phyloP scores from a whole-genome alignment of 2,113 vertebrate genomes.

The Ophiodon elongatus region DNA sequence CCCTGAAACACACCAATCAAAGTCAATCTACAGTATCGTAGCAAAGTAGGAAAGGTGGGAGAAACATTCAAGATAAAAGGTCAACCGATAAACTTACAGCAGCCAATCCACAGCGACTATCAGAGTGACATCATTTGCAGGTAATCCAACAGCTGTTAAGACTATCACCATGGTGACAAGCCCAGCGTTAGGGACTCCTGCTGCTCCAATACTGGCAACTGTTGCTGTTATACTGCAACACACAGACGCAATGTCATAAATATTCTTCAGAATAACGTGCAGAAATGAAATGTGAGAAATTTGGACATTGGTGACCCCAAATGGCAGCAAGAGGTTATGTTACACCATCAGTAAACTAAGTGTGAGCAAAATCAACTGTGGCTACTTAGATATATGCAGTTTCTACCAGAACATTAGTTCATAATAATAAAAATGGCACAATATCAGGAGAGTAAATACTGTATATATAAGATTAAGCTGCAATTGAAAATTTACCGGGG shows the following conservation, averaged over 20 bases:
- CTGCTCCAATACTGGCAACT: constrained; percentile 96
- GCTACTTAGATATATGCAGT: not conserved
- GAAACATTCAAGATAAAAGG: fast-evolving
- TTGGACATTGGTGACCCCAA: not conserved
- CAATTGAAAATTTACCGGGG: not conserved
- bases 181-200: constrained; percentile 96
- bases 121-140: constrained; percentile 94
- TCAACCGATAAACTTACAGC: constrained; percentile 88
- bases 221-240: constrained; percentile 93
- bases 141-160: constrained; percentile 94
- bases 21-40: not conserved
- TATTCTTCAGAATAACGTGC: not conserved
- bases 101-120: constrained; percentile 98
- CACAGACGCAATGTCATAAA: constrained; percentile 31
- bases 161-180: constrained; percentile 99
- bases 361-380: not conserved
- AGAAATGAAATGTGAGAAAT: not conserved
- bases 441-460: not conserved
- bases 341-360: not conserved
- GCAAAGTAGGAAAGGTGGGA: not conserved
- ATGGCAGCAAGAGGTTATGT: not conserved
- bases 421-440: not conserved
- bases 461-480: not conserved
- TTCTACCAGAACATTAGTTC: not conserved
- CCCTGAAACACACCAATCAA: constrained; percentile 81